Base-by-base conservation (phyloP, 2,113 vertebrate genomes). In the Tilapia sparmanii region DNA sequence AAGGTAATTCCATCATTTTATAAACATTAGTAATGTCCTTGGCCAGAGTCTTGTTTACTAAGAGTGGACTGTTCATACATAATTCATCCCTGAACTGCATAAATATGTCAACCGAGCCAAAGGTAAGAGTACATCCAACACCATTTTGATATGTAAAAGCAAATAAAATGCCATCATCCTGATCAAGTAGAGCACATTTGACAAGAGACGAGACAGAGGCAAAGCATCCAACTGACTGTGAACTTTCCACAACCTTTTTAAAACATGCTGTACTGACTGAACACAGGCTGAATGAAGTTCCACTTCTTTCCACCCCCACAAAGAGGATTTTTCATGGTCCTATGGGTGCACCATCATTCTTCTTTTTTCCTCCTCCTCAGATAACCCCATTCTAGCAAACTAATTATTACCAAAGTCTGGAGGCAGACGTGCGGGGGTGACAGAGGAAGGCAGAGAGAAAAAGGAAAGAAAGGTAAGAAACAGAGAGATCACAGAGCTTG, bases 321-420 rank as follows among this genome's bases (percentile, higher is more conserved):
- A 81, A 90, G 78, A 89, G 73, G 88, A 91, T 87, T 92, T 89
- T 91, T 90, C 81, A 89, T 80, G 88, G 85, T 89, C 87, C 87
- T 94, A 86, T 92, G 85, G 90, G 87, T 22, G 11, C 76, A 79
- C 76, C 38, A 63, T 61, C 88, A 42, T 86, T 53, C 83, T 40
- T 86, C 57, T 80, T 90, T 85, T 87, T 83, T 45, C 31, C 78
- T 78, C 81, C 87, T 91, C 84, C 80, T 89, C 80, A 88, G 76
- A 92, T 92, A 92, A 92, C 80, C 81, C 81, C 73, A 87, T 91
- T 90, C 88, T 35, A 66, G 86, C 84, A 90, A 92, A 93, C 87
- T 90, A 93, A 95, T 95, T 93, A 95, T 93, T 91, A 88, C 84
- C 87, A 81, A 87, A 88, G 82, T 88, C 88, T 83, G 35, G 81